These are phyloP conservation scores for Chiridota heheva DNA, from an alignment of 35 echinoderm and acorn worm species.

Conservation along the genomic window DNA sequence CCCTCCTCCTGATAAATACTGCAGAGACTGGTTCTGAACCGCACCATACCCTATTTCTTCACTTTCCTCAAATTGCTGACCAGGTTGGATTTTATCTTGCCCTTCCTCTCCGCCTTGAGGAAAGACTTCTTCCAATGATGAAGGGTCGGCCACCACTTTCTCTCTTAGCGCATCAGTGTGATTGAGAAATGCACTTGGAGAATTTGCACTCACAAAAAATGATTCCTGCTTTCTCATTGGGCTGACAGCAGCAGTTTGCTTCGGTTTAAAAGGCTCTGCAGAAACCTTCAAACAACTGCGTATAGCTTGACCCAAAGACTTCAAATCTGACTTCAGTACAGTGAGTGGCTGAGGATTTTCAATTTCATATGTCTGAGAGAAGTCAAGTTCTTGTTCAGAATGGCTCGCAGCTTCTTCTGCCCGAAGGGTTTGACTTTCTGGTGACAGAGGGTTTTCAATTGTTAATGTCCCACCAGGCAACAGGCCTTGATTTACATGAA, in stretches of 20 bases:
- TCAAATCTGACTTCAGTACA: constrained; percentile 35
- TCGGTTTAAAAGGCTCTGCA: constrained; percentile 23
- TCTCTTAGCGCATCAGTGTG: constrained; percentile 20
- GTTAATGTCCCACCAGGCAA: too few relatives aligned
- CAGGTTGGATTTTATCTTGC: too few relatives aligned
- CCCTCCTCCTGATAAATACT: too few relatives aligned
- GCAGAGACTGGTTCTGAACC: too few relatives aligned
- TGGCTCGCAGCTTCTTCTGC: neutral
- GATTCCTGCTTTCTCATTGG: constrained; percentile 5
- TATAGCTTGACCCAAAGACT: constrained; percentile 21
- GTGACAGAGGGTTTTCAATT: too few relatives aligned
- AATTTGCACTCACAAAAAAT: neutral
- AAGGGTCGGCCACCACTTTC: too few relatives aligned
- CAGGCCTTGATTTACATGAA: too few relatives aligned
- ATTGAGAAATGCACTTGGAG: constrained; percentile 20
- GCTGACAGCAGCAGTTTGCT: constrained; percentile 26
- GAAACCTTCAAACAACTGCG: constrained; percentile 28
- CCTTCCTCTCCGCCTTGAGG: too few relatives aligned
- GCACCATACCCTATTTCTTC: too few relatives aligned
- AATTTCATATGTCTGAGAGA: neutral
- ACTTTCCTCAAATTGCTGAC: too few relatives aligned
- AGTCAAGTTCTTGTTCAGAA: neutral
- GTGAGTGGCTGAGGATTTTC: neutral
- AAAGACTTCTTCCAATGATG: too few relatives aligned
- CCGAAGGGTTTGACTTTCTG: too few relatives aligned